Evolutionary conservation across 1,140 invertebrate species (phyloP), one percentile per base, ranked within the genome.

Genomic region (Bombus turneri): DNA sequence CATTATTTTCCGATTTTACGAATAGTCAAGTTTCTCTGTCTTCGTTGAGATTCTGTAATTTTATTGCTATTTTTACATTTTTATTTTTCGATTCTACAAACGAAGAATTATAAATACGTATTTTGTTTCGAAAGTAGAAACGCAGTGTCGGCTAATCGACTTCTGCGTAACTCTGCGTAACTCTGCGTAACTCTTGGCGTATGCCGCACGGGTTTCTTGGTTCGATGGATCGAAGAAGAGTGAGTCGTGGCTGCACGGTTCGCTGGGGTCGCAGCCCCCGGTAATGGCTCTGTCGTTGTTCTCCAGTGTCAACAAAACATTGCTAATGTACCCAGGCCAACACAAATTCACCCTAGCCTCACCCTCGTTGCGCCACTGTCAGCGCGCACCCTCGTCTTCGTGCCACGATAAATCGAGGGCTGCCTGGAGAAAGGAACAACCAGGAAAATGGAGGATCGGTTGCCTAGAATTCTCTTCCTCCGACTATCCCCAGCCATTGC

Each of bases 221-320:
- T 53, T 82, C 84, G 90, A 86, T 84, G 87, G 89, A 86, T 90
- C 89, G 89, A 87, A 84, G 88, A 72, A 80, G 41, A 81, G 81
- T 73, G 41, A 81, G 81, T 73, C 82, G 64, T 78, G 66, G 68
- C 68, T 83, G 81, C 74, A 83, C 25, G 57, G 81, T 83, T 31
- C 37, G 57, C 18, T 15, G 68, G 86, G 80, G 81, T 83, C 75
- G 87, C 82, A 87, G 87, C 39, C 47, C 47, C 69, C 86, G 90
- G 91, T 94, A 94, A 94, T 94, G 92, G 93, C 91, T 90, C 90
- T 88, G 79, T 84, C 86, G 75, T 86, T 87, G 81, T 89, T 87
- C 90, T 86, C 91, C 86, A 91, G 85, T 94, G 92, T 93, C 93
- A 94, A 94, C 93, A 94, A 94, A 94, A 94, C 91, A 92, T 93